Percentiles rank a stretch among this genome's conserved stretches.
Evolutionary conservation across 2,797 vertebrate genomes (phyloP).

Genomic region (Acomys russatus): DNA sequence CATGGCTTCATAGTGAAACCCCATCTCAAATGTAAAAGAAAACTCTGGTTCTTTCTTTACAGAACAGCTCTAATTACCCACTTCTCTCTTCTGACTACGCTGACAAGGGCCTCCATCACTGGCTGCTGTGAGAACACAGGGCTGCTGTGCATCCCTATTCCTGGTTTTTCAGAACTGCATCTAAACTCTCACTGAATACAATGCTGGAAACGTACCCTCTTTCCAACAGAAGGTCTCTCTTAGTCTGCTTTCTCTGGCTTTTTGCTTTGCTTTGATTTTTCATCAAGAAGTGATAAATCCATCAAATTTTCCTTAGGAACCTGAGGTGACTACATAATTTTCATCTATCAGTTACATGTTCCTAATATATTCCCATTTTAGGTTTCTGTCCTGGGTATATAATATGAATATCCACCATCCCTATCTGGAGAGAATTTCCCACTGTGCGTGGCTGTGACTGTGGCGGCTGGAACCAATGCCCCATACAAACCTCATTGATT

Average conservation of each 20-base stretch:
- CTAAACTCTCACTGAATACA: not conserved
- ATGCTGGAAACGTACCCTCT: not conserved
- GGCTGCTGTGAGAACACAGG: not conserved
- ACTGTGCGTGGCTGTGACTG: not conserved
- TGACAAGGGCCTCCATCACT: not conserved
- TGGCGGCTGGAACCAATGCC: not conserved
- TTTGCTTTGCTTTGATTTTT: not conserved
- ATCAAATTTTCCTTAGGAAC: constrained; percentile 21
- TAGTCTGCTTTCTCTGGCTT: not conserved
- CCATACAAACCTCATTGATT: not conserved
- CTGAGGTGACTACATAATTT: not conserved
- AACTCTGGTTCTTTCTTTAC: not conserved
- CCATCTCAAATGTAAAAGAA: not conserved
- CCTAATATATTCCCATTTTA: not conserved
- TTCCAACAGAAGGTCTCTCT: not conserved
- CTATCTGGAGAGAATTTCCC: not conserved
- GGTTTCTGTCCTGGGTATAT: constrained; percentile 5
- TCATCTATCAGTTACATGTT: not conserved
- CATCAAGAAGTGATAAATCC: constrained; percentile 19
- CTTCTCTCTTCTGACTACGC: not conserved
- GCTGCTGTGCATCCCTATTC: not conserved
- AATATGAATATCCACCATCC: not conserved
- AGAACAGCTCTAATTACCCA: not conserved
- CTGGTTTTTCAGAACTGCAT: not conserved
- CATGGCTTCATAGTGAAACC: not conserved